Percentiles rank a stretch among this genome's conserved stretches.
Conservation (phyloP, 1,140 invertebrate species). For the Galleria mellonella region DNA sequence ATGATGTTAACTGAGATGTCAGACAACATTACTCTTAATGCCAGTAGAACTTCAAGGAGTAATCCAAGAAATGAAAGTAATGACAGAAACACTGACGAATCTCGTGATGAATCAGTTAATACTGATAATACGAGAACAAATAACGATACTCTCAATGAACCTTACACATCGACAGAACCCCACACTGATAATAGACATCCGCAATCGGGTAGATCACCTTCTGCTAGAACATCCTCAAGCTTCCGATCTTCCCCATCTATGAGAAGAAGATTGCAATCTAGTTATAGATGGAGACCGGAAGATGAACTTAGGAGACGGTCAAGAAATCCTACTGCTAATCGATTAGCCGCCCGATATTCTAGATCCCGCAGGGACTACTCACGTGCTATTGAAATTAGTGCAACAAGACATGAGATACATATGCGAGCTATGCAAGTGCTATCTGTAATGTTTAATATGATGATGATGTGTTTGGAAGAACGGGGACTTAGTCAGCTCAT, state of each 20-base stretch:
- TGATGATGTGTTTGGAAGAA: constrained; percentile 70
- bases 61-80: constrained; percentile 12
- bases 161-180: constrained; percentile 17
- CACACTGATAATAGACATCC: constrained; percentile 22
- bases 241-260: constrained; percentile 31
- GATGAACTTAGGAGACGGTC: constrained; percentile 42
- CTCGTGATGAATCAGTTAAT: constrained; percentile 1
- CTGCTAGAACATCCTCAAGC: constrained; percentile 26
- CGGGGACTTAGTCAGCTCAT: constrained; percentile 60
- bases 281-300: constrained; percentile 46
- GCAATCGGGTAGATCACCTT: constrained; percentile 19
- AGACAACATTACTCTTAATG: constrained; percentile 26
- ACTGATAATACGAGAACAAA: constrained; percentile 6
- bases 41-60: constrained; percentile 24
- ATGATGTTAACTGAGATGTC: constrained; percentile 55
- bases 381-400: constrained; percentile 54
- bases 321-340: constrained; percentile 32
- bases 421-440: constrained; percentile 68
- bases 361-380: constrained; percentile 43
- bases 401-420: constrained; percentile 61
- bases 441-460: constrained; percentile 69
- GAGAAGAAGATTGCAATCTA: constrained; percentile 38
- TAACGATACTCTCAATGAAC: constrained; percentile 11
- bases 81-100: constrained; percentile 5
- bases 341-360: constrained; percentile 33